Evolutionary conservation across 2,797 vertebrate species (phyloP).

Genomic region (Xiphorhynchus erythropygius): DNA sequence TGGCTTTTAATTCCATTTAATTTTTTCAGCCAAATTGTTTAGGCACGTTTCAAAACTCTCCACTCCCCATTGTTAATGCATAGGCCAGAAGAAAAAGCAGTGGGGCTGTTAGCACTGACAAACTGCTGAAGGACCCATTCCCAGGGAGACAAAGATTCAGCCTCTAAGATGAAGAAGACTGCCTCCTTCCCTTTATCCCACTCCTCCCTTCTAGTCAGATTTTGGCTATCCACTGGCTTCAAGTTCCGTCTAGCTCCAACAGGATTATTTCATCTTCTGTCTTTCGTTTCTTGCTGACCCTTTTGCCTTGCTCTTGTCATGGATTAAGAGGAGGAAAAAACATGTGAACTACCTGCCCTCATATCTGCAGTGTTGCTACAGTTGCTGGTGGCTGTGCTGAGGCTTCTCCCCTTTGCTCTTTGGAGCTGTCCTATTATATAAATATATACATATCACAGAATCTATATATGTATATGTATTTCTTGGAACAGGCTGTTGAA

Average conservation of each 20-base stretch:
- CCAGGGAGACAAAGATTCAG: neutral
- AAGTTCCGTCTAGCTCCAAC: neutral
- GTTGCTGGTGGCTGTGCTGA: neutral
- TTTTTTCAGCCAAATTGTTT: neutral
- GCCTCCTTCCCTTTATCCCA: neutral
- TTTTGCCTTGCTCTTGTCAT: neutral
- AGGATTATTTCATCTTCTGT: neutral
- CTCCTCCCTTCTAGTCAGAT: neutral
- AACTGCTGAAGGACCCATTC: neutral
- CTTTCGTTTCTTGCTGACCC: neutral
- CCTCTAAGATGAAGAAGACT: neutral
- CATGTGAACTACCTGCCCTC: accelerated
- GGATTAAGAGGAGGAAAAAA: neutral
- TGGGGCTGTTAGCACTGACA: neutral
- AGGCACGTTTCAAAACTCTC: neutral
- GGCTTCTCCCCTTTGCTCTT: neutral
- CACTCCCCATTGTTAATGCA: neutral
- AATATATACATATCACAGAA: neutral
- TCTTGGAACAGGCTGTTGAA: neutral
- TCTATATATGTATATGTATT: neutral
- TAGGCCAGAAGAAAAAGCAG: neutral
- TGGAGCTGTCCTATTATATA: neutral
- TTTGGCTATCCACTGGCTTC: neutral
- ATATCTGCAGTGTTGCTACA: neutral
- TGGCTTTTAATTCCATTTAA: neutral